Evolutionary conservation across 2,888 invertebrate genomes (phyloP).

Genomic region (Psylliodes chrysocephalus): DNA sequence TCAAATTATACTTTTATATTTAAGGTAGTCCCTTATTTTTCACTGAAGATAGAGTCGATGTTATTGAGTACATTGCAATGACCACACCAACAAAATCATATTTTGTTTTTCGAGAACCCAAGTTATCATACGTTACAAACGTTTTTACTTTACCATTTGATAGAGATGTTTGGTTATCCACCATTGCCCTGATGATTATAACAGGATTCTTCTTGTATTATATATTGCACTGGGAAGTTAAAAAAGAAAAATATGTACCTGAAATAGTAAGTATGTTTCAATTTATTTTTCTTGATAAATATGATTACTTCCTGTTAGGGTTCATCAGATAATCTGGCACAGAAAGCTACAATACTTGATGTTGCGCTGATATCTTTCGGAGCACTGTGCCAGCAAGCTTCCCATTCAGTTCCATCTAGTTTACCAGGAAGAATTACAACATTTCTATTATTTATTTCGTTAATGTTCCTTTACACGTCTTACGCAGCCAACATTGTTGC

Average conservation of each 20-base stretch:
- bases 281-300: too few species aligned
- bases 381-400: constrained; percentile 71
- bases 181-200: constrained; percentile 64
- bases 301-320: too few species aligned
- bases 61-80: constrained; percentile 75
- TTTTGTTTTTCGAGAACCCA: constrained; percentile 78
- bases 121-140: constrained; percentile 76
- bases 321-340: neutral
- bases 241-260: constrained; percentile 13
- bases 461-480: constrained; percentile 79
- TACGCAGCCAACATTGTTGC: constrained; percentile 83
- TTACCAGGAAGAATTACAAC: constrained; percentile 69
- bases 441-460: constrained; percentile 70
- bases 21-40: constrained; percentile 74
- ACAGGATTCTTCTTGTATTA: constrained; percentile 62
- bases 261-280: constrained; percentile 23
- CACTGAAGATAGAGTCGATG: constrained; percentile 69
- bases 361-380: constrained; percentile 68
- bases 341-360: constrained; percentile 63
- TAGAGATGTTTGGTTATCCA: constrained; percentile 72
- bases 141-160: constrained; percentile 77
- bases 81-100: constrained; percentile 75
- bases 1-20: too few species aligned
- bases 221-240: constrained; percentile 64
- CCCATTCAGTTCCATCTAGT: constrained; percentile 65